Base-by-base conservation (phyloP, 2,113 vertebrate genomes). In the Calyptommatus sinebrachiatus region DNA sequence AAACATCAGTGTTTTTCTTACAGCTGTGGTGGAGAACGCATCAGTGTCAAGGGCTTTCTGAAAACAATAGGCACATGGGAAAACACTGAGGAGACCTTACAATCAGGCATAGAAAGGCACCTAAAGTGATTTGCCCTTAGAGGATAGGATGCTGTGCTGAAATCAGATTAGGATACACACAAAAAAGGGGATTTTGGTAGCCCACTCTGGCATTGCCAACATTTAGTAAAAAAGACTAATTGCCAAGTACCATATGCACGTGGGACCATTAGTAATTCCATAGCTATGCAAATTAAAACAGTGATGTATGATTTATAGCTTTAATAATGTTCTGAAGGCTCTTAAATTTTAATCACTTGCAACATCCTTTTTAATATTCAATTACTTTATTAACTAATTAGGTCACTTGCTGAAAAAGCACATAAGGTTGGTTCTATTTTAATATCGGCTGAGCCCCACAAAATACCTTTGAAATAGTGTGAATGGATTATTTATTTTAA, bases 311-410 rank as follows among this genome's bases (percentile, higher is more conserved):
- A 96, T 95, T 95, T 95, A 96, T 95, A 94, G 94, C 93, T 96
- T 96, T 96, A 95, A 96, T 95, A 96, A 96, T 94, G 92, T 95
- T 96, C 95, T 95, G 94, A 96, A 95, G 92, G 92, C 94, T 95
- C 95, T 95, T 96, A 96, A 95, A 96, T 96, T 96, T 95, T 95
- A 96, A 96, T 96, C 94, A 95, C 94, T 95, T 93, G 94, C 95
- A 95, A 95, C 94, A 95, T 96, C 94, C 94, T 95, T 95, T 95
- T 96, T 96, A 95, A 95, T 96, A 96, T 96, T 96, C 95, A 95
- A 96, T 96, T 95, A 95, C 94, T 95, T 96, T 96, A 96, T 95
- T 96, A 96, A 96, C 94, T 96, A 96, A 96, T 96, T 96, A 95
- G 95, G 95, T 96, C 95, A 96, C 93, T 95, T 94, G 94, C 94